These are phyloP conservation scores for Clarias platycephalus DNA, from an alignment of 2,797 vertebrate genomes.

Conservation along the genomic window DNA sequence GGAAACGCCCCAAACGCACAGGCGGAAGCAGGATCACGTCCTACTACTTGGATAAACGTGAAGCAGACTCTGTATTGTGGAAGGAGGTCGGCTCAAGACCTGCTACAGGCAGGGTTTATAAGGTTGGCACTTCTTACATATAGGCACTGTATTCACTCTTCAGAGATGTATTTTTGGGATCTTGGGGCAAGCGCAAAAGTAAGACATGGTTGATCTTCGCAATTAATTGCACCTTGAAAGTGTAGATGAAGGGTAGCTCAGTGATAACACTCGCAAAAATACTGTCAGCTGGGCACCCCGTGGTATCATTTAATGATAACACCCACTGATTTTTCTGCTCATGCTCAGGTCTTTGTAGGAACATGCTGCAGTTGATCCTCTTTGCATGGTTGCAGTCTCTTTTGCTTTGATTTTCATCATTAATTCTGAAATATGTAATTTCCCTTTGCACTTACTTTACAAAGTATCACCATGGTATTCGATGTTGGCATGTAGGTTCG, in stretches of 20 bases:
- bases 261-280: background rate
- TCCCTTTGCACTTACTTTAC: background rate
- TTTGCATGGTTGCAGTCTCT: background rate
- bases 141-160: background rate
- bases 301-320: background rate
- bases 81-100: constrained; percentile 82
- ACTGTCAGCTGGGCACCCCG: background rate
- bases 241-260: background rate
- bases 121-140: constrained; percentile 64
- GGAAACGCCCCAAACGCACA: constrained; percentile 86
- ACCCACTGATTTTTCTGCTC: no score
- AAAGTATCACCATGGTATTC: background rate
- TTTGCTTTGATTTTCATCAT: background rate
- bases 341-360: background rate
- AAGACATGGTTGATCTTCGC: background rate
- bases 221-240: background rate
- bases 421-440: background rate
- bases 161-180: background rate
- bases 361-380: background rate
- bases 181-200: background rate
- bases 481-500: background rate
- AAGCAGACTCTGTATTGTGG: constrained; percentile 81
- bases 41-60: constrained; percentile 87
- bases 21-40: constrained; percentile 87
- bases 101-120: constrained; percentile 74